Conservation (phyloP, 2,888 invertebrate species). For the Exocentrus adspersus region DNA sequence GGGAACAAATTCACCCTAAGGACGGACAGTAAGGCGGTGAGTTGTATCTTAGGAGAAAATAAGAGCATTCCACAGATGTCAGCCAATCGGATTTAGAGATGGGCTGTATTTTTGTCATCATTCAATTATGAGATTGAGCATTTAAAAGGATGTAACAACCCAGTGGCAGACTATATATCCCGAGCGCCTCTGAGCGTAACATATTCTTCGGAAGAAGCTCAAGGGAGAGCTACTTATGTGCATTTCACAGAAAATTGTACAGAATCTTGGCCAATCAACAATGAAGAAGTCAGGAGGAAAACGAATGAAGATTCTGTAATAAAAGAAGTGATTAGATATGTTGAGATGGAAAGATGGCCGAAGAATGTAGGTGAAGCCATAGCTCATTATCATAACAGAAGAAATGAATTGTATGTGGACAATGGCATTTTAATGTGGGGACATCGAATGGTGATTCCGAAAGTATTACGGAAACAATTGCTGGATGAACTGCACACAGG, state of each 20-base stretch:
- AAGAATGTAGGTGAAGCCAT: neutral
- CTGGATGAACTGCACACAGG: neutral
- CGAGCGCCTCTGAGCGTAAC: conserved; percentile 14
- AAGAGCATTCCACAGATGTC: conserved; percentile 27
- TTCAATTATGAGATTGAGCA: conserved; percentile 30
- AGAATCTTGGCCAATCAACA: conserved; percentile 1
- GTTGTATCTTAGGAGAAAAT: conserved; percentile 25
- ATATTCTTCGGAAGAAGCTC: neutral
- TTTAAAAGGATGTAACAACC: conserved; percentile 29
- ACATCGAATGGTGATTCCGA: neutral
- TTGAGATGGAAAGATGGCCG: conserved; percentile 6
- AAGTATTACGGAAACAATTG: neutral
- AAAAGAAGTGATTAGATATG: neutral
- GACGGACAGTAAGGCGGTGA: conserved; percentile 26
- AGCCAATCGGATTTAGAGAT: conserved; percentile 32
- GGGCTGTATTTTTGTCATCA: conserved; percentile 32
- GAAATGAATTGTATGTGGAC: neutral
- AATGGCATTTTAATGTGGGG: too few species aligned
- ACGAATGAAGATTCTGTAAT: neutral
- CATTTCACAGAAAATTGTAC: conserved; percentile 6
- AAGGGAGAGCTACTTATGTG: neutral
- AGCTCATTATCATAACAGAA: neutral
- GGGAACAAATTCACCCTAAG: conserved; percentile 26
- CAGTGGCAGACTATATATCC: conserved; percentile 26
- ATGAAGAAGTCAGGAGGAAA: neutral